Percentiles rank a stretch among this genome's conserved stretches.
Evolutionary conservation across 2,797 vertebrate species (phyloP).

Genomic region (Sarcophilus harrisii): DNA sequence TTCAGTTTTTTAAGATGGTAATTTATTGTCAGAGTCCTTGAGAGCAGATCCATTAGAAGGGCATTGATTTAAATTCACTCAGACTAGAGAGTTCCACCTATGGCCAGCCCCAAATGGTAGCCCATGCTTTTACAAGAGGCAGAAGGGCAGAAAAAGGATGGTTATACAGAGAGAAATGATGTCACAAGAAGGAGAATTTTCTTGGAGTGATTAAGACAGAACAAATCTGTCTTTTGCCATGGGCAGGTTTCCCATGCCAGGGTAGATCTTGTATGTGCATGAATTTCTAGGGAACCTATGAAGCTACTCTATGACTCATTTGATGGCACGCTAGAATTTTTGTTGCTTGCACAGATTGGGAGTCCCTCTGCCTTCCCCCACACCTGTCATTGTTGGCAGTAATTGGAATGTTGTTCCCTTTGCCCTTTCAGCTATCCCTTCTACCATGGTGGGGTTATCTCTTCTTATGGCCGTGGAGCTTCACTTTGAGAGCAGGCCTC

Average conservation of each 20-base stretch:
- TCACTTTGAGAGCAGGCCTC: conserved; percentile 7
- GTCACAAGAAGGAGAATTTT: neutral
- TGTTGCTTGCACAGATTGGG: neutral
- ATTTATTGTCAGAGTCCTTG: neutral
- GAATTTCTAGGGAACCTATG: neutral
- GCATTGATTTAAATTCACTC: neutral
- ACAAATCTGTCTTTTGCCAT: neutral
- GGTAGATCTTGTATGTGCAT: neutral
- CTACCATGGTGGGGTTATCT: neutral
- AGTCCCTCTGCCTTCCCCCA: neutral
- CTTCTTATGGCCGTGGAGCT: neutral
- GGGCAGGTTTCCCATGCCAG: neutral
- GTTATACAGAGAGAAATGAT: neutral
- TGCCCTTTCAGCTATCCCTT: neutral
- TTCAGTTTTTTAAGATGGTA: neutral
- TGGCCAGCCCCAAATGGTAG: neutral
- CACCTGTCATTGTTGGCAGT: neutral
- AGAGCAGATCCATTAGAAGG: neutral
- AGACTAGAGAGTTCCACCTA: neutral
- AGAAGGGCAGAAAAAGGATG: neutral
- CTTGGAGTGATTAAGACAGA: neutral
- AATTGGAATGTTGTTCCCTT: neutral
- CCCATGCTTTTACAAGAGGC: neutral
- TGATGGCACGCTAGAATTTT: neutral
- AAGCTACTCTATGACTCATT: neutral